phyloP scores from a whole-genome alignment of 1,140 invertebrate species.

The Drosophila lacertosa region DNA sequence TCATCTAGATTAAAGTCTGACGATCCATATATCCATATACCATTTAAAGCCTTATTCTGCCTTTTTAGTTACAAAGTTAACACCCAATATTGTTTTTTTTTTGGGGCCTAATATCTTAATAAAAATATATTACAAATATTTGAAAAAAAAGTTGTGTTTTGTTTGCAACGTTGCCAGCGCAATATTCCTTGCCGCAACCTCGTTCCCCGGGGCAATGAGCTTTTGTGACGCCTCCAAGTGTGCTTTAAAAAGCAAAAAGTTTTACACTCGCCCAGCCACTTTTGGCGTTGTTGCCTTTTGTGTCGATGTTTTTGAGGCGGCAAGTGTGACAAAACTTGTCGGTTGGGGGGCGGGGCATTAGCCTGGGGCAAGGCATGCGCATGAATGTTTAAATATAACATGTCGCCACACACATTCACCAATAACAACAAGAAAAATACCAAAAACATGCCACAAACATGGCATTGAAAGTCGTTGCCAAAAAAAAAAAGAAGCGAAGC shows the following conservation, averaged over 20 bases:
- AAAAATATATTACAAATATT: slow-evolving; percentile 2
- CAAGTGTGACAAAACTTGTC: slow-evolving; percentile 37
- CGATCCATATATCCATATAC: too few relatives aligned
- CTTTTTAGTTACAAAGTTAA: too few relatives aligned
- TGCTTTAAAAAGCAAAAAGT: slow-evolving; percentile 37
- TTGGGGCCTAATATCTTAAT: not conserved
- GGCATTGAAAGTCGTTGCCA: slow-evolving; percentile 68
- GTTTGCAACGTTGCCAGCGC: not conserved
- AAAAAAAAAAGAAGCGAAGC: slow-evolving; percentile 29
- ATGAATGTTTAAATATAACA: slow-evolving; percentile 70
- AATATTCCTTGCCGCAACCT: not conserved
- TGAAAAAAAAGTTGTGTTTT: slow-evolving; percentile 5
- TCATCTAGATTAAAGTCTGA: too few relatives aligned
- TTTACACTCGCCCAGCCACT: slow-evolving; percentile 38
- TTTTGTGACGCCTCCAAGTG: slow-evolving; percentile 33
- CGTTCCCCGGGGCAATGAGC: slow-evolving; percentile 12
- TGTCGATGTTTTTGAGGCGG: slow-evolving; percentile 28
- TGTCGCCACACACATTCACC: slow-evolving; percentile 74
- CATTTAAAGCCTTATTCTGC: too few relatives aligned
- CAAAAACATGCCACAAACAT: slow-evolving; percentile 65
- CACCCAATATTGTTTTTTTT: too few relatives aligned
- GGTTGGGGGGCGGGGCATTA: not conserved
- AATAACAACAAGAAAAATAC: slow-evolving; percentile 49
- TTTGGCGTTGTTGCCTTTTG: slow-evolving; percentile 29
- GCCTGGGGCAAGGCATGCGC: slow-evolving; percentile 40